Base-by-base conservation (phyloP, 2,113 vertebrate genomes). In the Leptobrachium leishanense region DNA sequence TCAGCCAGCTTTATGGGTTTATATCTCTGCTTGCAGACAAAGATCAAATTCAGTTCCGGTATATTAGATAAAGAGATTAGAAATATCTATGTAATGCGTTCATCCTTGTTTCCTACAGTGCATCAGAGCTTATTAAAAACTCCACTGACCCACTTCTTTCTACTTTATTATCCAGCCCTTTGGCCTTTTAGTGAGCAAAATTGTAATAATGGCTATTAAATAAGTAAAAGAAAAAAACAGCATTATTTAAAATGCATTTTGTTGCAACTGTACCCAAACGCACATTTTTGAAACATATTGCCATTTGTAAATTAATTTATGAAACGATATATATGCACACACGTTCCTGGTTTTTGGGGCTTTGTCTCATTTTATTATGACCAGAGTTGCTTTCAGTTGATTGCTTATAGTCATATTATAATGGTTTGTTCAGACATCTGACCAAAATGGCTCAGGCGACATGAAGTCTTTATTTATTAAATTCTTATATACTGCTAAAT, bases 11-110 rank as follows among this genome's bases (percentile, higher is more conserved):
- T 70, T 50, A 44, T 67, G 63, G 15, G 55, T 67, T 63, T 71
- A 44, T 55, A 70, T 66, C 55, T 39, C 62, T 13, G 50, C 44
- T 59, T 73, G 44, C 67, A 40, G 8, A 67, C 9, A 65, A 65
- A 31, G 62, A 6, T 57, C 6, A 5, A 63, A 20, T 42, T 69
- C 62, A 73, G 40, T 57, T 67, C 62, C 39, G 12, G 62, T 57
- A 72, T 72, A 72, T 73, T 68, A 73, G 77, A 73, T 79, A 79
- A 79, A 59, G 68, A 79, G 77, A 79, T 79, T 79, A 79, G 68
- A 79, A 72, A 72, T 62, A 77, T 79, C 59, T 66, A 31, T 13
- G 5, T 42, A 72, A 6, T 53, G 57, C 43, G 31, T 66, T 79
- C 72, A 69, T 68, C 68, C 43, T 42, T 50, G 11, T 50, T 71